Conservation (phyloP, 2,797 vertebrate genomes). For the Bucorvus abyssinicus region DNA sequence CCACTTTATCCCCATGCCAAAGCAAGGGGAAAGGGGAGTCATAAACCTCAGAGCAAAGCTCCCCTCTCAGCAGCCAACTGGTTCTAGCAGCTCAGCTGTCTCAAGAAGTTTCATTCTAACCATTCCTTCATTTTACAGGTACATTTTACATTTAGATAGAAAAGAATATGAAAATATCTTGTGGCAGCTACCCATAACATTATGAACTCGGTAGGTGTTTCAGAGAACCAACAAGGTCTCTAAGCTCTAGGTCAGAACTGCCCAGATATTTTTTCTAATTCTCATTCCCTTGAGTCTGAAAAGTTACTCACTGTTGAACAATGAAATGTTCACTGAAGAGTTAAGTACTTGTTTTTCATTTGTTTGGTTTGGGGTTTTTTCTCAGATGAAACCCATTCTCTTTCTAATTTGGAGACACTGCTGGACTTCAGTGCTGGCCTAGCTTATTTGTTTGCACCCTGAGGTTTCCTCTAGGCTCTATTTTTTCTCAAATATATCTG, state of each 20-base stretch:
- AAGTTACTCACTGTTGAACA: not conserved
- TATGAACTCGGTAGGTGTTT: not conserved
- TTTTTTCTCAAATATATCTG: not conserved
- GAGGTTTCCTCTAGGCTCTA: not conserved
- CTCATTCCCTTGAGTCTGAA: not conserved
- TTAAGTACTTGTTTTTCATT: not conserved
- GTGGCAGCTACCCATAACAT: not conserved
- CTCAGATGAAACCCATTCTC: not conserved
- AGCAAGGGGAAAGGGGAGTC: not conserved
- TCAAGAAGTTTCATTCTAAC: not conserved
- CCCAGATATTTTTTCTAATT: not conserved
- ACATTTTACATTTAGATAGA: not conserved
- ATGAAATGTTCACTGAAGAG: not conserved
- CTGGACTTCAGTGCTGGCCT: not conserved
- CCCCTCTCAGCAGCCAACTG: not conserved
- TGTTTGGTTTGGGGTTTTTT: not conserved
- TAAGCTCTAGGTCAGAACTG: not conserved
- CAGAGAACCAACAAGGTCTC: not conserved
- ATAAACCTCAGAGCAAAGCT: not conserved
- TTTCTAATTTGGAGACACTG: not conserved
- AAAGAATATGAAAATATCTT: not conserved
- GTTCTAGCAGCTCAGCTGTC: not conserved
- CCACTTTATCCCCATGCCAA: not conserved
- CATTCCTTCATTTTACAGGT: not conserved
- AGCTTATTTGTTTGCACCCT: not conserved